phyloP scores from a whole-genome alignment of 2,888 invertebrate genomes.

The Drosophila putrida region DNA sequence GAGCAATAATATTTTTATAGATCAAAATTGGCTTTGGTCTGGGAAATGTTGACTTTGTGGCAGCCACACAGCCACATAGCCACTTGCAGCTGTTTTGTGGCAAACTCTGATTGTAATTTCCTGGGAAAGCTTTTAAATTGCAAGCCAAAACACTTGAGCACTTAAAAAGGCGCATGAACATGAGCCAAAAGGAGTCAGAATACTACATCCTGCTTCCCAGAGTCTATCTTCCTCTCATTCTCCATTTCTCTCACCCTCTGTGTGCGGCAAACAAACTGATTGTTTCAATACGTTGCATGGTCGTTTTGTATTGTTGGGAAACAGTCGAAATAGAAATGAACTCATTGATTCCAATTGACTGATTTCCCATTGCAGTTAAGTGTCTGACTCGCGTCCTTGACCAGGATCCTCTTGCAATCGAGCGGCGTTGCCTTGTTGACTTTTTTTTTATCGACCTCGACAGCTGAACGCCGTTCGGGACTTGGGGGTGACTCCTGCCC shows the following conservation, averaged over 20 bases:
- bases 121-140: conserved; percentile 72
- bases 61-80: conserved; percentile 7
- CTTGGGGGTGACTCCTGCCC: conserved; percentile 72
- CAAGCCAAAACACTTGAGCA: conserved; percentile 75
- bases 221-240: conserved; percentile 5
- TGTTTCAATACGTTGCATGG: conserved; percentile 69
- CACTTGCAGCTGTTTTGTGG: conserved; percentile 66
- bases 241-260: conserved; percentile 19
- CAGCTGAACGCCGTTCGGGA: conserved; percentile 54
- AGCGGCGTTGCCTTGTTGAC: conserved; percentile 73
- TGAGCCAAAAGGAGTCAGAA: conserved; percentile 38
- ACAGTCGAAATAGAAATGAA: conserved; percentile 78
- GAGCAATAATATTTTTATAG: conserved; percentile 59
- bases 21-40: conserved; percentile 59
- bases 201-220: conserved; percentile 27
- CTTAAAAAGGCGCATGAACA: conserved; percentile 80
- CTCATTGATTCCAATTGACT: conserved; percentile 86
- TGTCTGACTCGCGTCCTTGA: conserved; percentile 74
- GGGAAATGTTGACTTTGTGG: conserved; percentile 49
- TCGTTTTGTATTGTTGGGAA: conserved; percentile 79
- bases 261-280: conserved; percentile 81
- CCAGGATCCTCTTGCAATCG: conserved; percentile 22
- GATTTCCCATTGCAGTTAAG: conserved; percentile 84
- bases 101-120: conserved; percentile 54
- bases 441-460: conserved; percentile 44